These are phyloP conservation scores for Cephus cinctus DNA, from an alignment of 1,140 invertebrate genomes.

Conservation along the genomic window DNA sequence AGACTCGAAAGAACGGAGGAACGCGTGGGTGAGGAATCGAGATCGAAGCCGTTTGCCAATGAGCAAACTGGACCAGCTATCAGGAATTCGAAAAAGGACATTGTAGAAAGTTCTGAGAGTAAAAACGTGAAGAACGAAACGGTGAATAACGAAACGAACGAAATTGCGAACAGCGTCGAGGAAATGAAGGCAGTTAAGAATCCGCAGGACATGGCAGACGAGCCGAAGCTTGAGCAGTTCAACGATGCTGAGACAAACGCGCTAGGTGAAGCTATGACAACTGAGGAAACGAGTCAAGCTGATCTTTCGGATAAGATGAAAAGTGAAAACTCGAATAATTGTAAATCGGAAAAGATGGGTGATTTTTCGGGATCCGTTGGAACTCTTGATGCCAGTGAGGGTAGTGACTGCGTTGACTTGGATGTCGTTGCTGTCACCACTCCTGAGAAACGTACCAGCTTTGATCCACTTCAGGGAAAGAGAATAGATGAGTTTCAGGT, in stretches of 20 bases:
- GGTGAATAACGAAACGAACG: conserved; percentile 5
- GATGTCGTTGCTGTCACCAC: conserved; percentile 13
- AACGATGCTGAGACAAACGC: neutral
- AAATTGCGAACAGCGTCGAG: neutral
- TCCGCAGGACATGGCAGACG: neutral
- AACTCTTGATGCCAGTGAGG: too few relatives aligned
- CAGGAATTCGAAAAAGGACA: conserved; percentile 3
- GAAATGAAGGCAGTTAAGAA: neutral
- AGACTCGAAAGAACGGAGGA: conserved; percentile 27
- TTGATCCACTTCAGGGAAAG: conserved; percentile 15
- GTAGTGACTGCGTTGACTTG: conserved; percentile 18
- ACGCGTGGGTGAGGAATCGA: conserved; percentile 30
- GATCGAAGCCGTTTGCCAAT: conserved; percentile 17
- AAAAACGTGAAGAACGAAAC: conserved; percentile 15
- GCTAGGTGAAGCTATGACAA: neutral
- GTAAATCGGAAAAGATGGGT: neutral
- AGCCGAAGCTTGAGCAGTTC: too few relatives aligned
- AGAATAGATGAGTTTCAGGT: conserved; percentile 39
- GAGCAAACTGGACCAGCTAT: conserved; percentile 18
- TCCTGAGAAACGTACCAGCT: conserved; percentile 14
- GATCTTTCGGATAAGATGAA: neutral
- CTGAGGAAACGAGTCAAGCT: neutral
- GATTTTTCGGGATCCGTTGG: too few relatives aligned
- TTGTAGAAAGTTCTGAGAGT: neutral
- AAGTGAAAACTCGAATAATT: neutral